Conservation (phyloP, 2,888 invertebrate genomes). For the Quadriops clusia region DNA sequence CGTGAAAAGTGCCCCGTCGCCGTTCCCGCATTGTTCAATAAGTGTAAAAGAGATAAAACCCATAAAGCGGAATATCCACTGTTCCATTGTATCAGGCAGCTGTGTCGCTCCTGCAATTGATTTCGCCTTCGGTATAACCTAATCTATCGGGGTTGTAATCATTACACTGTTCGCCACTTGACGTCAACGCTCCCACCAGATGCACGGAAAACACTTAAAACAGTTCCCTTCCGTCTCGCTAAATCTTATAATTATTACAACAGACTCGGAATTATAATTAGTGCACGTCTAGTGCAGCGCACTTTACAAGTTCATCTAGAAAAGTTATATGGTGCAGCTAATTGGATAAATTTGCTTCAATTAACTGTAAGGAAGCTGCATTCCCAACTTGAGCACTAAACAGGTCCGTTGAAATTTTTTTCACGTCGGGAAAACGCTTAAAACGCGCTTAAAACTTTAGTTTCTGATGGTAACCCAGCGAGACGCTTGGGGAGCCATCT, state of each 20-base stretch:
- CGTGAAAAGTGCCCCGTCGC: no score
- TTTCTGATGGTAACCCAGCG: no score
- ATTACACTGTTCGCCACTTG: constrained; percentile 16
- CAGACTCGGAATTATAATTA: constrained; percentile 17
- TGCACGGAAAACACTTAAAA: constrained; percentile 18
- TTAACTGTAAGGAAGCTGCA: constrained; percentile 12
- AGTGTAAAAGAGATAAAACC: no score
- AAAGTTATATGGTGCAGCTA: constrained; percentile 19
- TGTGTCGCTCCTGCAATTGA: constrained; percentile 15
- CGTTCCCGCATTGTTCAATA: no score
- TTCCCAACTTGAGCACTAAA: no score
- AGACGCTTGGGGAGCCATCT: no score
- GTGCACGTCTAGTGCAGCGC: constrained; percentile 11
- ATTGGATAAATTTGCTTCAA: constrained; percentile 22
- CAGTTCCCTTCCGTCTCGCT: constrained; percentile 20
- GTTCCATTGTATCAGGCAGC: constrained; percentile 14
- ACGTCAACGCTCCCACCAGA: constrained; percentile 11
- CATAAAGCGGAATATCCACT: no score
- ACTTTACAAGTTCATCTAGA: constrained; percentile 21
- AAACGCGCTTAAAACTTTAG: no score
- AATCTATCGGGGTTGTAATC: constrained; percentile 14
- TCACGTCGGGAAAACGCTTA: no score
- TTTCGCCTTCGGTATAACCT: constrained; percentile 13
- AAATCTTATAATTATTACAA: constrained; percentile 26
- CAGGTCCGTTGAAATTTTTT: no score